Evolutionary conservation across 2,888 invertebrate species (phyloP).

Genomic region (Sarcophaga rosellei): DNA sequence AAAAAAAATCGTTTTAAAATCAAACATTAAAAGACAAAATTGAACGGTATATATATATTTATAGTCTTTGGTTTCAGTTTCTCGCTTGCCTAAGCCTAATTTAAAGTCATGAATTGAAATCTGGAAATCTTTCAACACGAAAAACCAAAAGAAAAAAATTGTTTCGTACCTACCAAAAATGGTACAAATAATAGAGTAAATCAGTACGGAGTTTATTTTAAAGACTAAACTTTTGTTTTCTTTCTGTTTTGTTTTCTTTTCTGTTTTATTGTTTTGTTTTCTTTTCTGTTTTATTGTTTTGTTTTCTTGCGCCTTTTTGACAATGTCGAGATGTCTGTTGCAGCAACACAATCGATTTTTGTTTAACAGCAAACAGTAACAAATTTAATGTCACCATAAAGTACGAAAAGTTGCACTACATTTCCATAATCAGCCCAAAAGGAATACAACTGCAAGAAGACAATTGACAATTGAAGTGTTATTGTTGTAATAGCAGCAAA

Average conservation of each 20-base stretch:
- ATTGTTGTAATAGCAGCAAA: not conserved
- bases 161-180: conserved; percentile 46
- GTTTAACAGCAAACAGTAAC: conserved; percentile 18
- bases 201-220: conserved; percentile 15
- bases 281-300: not conserved
- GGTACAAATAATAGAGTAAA: conserved; percentile 51
- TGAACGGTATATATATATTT: too few species aligned
- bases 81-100: not conserved
- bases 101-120: conserved; percentile 32
- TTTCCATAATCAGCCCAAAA: conserved; percentile 4
- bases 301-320: conserved; percentile 10
- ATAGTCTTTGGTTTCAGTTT: too few species aligned
- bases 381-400: conserved; percentile 56
- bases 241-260: too few species aligned
- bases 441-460: conserved; percentile 14
- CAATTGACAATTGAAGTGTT: conserved; percentile 26
- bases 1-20: not conserved
- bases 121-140: conserved; percentile 58
- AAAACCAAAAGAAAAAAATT: conserved; percentile 7
- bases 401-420: conserved; percentile 63
- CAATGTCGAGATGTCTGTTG: conserved; percentile 34
- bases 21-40: not conserved
- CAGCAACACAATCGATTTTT: conserved; percentile 49
- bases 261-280: too few species aligned
- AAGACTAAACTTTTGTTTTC: conserved; percentile 22